Evolutionary conservation across 1,140 invertebrate genomes (phyloP).

Genomic region (Cryptotermes secundus): DNA sequence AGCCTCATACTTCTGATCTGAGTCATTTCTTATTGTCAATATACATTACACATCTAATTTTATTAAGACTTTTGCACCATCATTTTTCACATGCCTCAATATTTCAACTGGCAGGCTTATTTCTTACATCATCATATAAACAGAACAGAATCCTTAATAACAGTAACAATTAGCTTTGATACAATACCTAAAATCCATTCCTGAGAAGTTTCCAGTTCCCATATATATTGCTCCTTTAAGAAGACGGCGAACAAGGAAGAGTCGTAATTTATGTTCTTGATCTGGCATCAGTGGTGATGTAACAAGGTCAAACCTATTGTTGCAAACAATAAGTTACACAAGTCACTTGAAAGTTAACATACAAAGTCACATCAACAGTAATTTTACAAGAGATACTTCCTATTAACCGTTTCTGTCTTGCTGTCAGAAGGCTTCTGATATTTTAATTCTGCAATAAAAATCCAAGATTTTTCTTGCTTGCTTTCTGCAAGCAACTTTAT

Average conservation of each 20-base stretch:
- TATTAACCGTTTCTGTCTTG: neutral
- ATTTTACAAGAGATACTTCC: neutral
- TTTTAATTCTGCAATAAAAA: neutral
- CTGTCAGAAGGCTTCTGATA: neutral
- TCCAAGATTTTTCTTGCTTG: neutral
- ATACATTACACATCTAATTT: too few species aligned
- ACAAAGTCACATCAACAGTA: neutral
- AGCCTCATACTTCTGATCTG: too few species aligned
- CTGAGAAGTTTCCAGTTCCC: conserved; percentile 34
- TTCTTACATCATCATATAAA: too few species aligned
- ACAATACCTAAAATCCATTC: conserved; percentile 35
- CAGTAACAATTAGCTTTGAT: too few species aligned
- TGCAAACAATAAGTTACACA: neutral
- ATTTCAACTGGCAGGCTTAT: too few species aligned
- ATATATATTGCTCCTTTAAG: conserved; percentile 34
- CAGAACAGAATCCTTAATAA: too few species aligned
- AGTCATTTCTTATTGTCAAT: too few species aligned
- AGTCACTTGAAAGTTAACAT: neutral
- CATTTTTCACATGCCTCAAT: too few species aligned
- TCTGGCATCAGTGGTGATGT: conserved; percentile 26
- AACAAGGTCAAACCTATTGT: conserved; percentile 27
- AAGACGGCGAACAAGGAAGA: conserved; percentile 34
- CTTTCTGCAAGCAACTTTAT: too few species aligned
- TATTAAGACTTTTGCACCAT: too few species aligned
- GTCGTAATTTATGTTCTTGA: conserved; percentile 30